Evolutionary conservation across 2,113 vertebrate species (phyloP), one percentile per base, ranked within the genome.

Genomic region (Phycodurus eques): DNA sequence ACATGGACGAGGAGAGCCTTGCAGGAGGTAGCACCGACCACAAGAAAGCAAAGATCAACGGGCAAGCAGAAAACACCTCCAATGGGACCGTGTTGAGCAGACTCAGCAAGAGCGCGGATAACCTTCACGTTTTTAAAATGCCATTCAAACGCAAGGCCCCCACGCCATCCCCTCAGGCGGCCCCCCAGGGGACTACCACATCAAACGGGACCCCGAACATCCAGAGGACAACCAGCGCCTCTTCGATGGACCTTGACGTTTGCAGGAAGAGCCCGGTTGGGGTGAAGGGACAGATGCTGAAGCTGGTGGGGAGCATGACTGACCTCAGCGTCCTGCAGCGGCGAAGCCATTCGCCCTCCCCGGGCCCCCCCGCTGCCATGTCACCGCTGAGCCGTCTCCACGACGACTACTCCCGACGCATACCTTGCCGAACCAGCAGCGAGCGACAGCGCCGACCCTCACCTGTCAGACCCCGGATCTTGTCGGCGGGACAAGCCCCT

Each of bases 401-500:
- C 0, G 98, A 98, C 1, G 95, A 96, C 91, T 99, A 99, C 63
- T 97, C 96, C 4, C 95, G 94, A 68, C 93, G 97, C 1, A 87
- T 89, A 79, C 95, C 95, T 78, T 93, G 92, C 63, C 76, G 86
- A 39, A 80, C 89, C 0, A 91, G 92, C 76, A 84, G 51, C 0
- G 94, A 94, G 64, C 88, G 92, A 13, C 90, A 90, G 76, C 92
- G 91, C 35, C 88, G 92, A 17, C 82, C 87, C 3, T 86, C 87
- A 4, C 84, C 91, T 0, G 1, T 84, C 68, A 85, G 81, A 31
- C 87, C 73, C 7, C 77, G 86, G 22, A 70, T 68, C 22, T 10
- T 27, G 17, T 81, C 82, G 44, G 76, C 54, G 0, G 54, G 68
- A 67, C 85, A 73, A 72, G 68, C 17, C 27, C 80, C 20, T 56